A percentile compares a stretch with the other conserved stretches of the same genome.
phyloP scores from a whole-genome alignment of 2,797 vertebrate genomes.

The Centropyge bicolor region DNA sequence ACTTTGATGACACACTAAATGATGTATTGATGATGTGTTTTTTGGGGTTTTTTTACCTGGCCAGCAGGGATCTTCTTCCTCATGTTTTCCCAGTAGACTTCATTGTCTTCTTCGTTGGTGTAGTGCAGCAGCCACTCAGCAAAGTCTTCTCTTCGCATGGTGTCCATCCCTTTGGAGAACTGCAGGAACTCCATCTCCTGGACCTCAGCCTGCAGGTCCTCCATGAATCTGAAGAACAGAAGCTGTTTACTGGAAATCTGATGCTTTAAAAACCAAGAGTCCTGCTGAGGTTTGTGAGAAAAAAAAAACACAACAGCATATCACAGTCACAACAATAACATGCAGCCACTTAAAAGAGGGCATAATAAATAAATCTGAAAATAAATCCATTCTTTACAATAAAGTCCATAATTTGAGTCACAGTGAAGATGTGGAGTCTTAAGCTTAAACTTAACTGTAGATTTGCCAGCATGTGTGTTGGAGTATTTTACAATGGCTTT shows the following conservation, averaged over 20 bases:
- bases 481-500: background rate
- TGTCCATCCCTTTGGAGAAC: constrained; percentile 95
- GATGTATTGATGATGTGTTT: background rate
- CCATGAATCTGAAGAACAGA: constrained; percentile 91
- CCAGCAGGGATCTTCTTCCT: constrained; percentile 91
- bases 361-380: background rate
- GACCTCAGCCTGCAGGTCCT: constrained; percentile 94
- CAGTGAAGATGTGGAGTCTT: background rate
- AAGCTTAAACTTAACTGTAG: background rate
- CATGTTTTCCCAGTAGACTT: constrained; percentile 95
- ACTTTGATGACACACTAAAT: background rate
- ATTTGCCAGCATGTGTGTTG: background rate
- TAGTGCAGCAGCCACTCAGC: constrained; percentile 97
- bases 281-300: background rate
- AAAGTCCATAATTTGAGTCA: background rate
- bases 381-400: background rate
- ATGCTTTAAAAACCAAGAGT: background rate
- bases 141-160: constrained; percentile 98
- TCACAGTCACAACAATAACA: too few relatives aligned
- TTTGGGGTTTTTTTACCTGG: too few relatives aligned
- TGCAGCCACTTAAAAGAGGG: background rate
- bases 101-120: constrained; percentile 95
- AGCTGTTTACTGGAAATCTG: background rate
- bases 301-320: background rate
- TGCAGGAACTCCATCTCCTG: constrained; percentile 98